Evolutionary conservation across 2,113 vertebrate species (phyloP).

Genomic region (rat (Rattus norvegicus)): GRCr8 NC_086025.1:135308001-135308500

Average conservation of each 20-base stretch:
- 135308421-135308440: background rate
- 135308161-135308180: background rate
- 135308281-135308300: conserved; percentile 87
- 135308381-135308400: background rate
- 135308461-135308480: background rate
- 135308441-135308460: background rate
- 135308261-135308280: conserved; percentile 86
- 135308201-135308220: conserved; percentile 86
- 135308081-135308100: background rate
- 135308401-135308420: background rate
- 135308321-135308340: conserved; percentile 80
- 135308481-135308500: background rate
- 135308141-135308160: background rate
- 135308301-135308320: conserved; percentile 76
- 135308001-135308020: background rate
- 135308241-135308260: conserved; percentile 90
- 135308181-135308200: background rate
- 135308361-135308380: background rate
- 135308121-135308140: background rate
- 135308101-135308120: background rate
- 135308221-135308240: conserved; percentile 90
- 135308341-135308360: conserved; percentile 87
- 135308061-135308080: background rate
- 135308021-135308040: background rate
- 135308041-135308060: background rate